phyloP scores from a whole-genome alignment of 2,797 vertebrate species.

The Mormyrops attenuatus region DNA sequence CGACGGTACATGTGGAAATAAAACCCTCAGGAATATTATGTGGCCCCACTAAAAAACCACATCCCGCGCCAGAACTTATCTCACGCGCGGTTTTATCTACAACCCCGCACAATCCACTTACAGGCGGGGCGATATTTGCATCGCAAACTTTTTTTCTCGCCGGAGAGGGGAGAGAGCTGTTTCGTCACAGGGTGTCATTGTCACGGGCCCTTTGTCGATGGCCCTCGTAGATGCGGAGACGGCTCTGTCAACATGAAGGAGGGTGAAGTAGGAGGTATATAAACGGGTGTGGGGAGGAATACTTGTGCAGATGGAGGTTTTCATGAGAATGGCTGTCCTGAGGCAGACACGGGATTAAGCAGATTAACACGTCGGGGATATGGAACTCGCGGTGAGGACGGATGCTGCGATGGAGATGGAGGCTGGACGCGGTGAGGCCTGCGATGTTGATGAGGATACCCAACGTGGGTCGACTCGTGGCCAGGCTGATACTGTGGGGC shows the following conservation, averaged over 20 bases:
- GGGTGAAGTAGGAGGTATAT: conserved; percentile 43
- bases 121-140: conserved; percentile 45
- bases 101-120: conserved; percentile 33
- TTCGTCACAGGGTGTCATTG: conserved; percentile 43
- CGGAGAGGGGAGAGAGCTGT: conserved; percentile 32
- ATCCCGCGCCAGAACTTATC: conserved; percentile 41
- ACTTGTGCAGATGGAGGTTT: background rate
- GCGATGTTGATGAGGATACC: too few relatives aligned
- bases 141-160: conserved; percentile 36
- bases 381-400: background rate
- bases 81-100: conserved; percentile 42
- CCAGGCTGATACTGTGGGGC: background rate
- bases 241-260: conserved; percentile 40
- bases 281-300: conserved; percentile 5
- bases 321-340: background rate
- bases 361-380: background rate
- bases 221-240: conserved; percentile 29
- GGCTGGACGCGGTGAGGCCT: background rate
- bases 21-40: conserved; percentile 33
- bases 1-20: background rate
- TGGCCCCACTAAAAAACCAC: conserved; percentile 40
- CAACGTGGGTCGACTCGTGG: background rate
- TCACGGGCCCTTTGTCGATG: conserved; percentile 31
- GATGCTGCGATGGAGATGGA: background rate
- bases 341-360: background rate